Conservation (phyloP, 2,113 vertebrate genomes). For the Chlorodrepanis virens region DNA sequence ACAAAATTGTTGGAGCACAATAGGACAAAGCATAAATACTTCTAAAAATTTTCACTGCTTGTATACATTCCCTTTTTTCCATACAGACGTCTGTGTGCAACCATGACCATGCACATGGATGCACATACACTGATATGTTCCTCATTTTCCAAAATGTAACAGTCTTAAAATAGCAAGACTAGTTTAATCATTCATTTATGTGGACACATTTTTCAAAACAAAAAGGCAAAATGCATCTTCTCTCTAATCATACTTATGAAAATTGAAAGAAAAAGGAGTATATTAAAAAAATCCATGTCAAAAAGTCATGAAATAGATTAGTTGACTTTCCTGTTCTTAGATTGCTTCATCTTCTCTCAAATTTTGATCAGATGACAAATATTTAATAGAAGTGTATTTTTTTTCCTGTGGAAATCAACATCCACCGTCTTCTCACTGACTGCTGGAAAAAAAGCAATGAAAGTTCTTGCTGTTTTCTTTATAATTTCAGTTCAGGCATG, state of each 20-base stretch:
- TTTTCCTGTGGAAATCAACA: neutral
- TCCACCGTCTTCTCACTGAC: neutral
- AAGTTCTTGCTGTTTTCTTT: neutral
- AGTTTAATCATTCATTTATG: neutral
- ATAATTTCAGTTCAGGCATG: neutral
- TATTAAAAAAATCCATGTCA: neutral
- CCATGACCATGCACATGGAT: accelerated
- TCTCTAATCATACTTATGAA: neutral
- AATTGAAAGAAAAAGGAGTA: neutral
- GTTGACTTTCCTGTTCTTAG: neutral
- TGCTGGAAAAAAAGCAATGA: neutral
- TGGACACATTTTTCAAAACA: neutral
- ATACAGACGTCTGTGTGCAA: neutral
- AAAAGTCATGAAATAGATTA: neutral
- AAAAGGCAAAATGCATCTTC: neutral
- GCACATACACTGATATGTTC: neutral
- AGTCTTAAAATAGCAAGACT: neutral
- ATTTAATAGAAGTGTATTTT: neutral
- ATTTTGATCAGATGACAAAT: neutral
- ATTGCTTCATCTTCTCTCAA: neutral
- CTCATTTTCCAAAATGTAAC: neutral
- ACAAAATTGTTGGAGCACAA: neutral
- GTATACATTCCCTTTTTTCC: neutral
- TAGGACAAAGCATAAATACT: neutral
- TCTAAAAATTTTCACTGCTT: neutral